Base-by-base conservation (phyloP, 2,888 invertebrate genomes). In the Drosophila peninsularis region DNA sequence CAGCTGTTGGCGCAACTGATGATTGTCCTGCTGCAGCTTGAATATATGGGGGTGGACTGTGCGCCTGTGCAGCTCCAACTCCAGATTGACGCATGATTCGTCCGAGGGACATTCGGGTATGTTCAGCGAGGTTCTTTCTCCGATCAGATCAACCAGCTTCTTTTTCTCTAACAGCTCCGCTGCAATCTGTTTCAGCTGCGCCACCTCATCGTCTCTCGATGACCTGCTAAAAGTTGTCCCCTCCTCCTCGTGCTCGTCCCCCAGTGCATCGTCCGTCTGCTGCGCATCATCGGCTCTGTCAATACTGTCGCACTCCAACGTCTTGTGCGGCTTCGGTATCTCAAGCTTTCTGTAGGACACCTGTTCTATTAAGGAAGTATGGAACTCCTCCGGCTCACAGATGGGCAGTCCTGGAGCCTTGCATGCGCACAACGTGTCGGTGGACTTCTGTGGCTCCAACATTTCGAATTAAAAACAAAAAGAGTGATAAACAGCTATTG, bases 1-100 rank as follows among this genome's bases (percentile, higher is more conserved):
- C n/a, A 75, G 14, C 52, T 82, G 81, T 3, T 63, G 60, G 10
- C 36, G 39, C 5, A 81, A 14, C 49, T 69, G 69, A 6, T 60
- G 36, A 36, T 56, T 80, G 36, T 69, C 41, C 1, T 64, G 63
- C 50, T 72, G 70, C 13, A 83, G 34, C 5, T 62, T 5, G 0
- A 58, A 32, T 0, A 80, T 63, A 5, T 69, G 54, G 0, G 82
- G 61, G 17, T 69, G 50, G 0, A 55, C 27, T 1, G 7, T 19
- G 14, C 54, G 7, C 2, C 39, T 36, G 0, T 42, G 21, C 7
- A 77, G 37, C 21, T 82, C 83, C 5, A 77, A 1, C 4, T 74
- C 19, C 19, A 63, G 21, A 13, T 71, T 19, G 7, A 62, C 44
- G 34, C 71, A 73, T 4, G 39, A 13, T 39, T 74, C 61, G 0